Evolutionary conservation across 2,113 vertebrate species (phyloP), one percentile per base, ranked within the genome.

Genomic region (Hydrolagus affinis): DNA sequence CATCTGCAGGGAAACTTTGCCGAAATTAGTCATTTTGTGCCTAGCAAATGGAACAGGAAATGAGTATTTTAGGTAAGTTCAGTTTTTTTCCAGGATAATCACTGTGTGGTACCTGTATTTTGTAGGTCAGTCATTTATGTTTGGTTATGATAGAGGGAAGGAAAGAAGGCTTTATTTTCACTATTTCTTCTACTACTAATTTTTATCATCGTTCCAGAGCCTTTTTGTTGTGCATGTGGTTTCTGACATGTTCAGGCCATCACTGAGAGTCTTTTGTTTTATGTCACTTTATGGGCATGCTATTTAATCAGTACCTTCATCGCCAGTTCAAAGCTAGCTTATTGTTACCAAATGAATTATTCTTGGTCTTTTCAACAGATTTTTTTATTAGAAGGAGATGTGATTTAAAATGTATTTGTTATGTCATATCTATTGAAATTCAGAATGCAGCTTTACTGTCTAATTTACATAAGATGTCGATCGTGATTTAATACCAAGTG

Each of bases 31-130:
- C 78, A 19, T 25, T 64, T 66, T 7, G 15, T 15, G 60, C 8
- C 21, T 19, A 15, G 78, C 28, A 83, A 83, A 83, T 83, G 78
- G 62, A 60, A 17, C 60, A 83, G 78, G 15, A 44, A 66, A 28
- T 9, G 23, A 19, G 25, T 17, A 12, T 11, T 3, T 28, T 30
- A 17, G 60, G 78, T 83, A 83, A 83, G 78, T 12, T 66, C 25
- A 8, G 1, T 23, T 30, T 80, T 64, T n/a, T 30, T 57, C 15
- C 12, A 80, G 62, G 6, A 21, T 17, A 4, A 83, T 25, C 8
- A 30, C 25, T 66, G 10, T 10, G 19, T 30, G 78, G 60, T 9
- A 66, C 78, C 25, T 83, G 78, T 25, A 83, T 83, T 15, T 30
- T 83, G 60, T 8, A 66, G 59, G 60, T 1, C 7, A n/a, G 14